Conservation (phyloP, 2,888 invertebrate species). For the Rhagophthalmus giganteus region DNA sequence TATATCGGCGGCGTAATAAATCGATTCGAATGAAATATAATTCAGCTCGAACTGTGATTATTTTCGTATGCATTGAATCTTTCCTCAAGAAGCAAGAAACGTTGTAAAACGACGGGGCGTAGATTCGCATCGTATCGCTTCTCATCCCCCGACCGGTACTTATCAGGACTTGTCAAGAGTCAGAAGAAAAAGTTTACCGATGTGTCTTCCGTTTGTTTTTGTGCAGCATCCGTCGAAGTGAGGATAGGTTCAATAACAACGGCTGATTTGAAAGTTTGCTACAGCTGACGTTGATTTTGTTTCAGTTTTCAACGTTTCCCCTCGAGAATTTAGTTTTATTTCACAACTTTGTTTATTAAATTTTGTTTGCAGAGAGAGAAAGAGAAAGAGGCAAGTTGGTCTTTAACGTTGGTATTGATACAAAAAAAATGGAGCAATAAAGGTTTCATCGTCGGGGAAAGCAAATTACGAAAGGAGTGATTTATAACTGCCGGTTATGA, state of each 20-base stretch:
- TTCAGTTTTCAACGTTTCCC: slow-evolving; percentile 25
- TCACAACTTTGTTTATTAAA: slow-evolving; percentile 29
- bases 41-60: slow-evolving; percentile 23
- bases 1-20: slow-evolving; percentile 9
- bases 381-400: slow-evolving; percentile 15
- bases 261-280: slow-evolving; percentile 29
- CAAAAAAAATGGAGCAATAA: slow-evolving; percentile 7
- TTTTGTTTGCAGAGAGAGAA: slow-evolving; percentile 11
- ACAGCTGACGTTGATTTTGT: slow-evolving; percentile 31
- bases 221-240: slow-evolving; percentile 30
- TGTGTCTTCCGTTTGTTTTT: slow-evolving; percentile 34
- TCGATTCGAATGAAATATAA: slow-evolving; percentile 21
- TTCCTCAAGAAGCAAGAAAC: slow-evolving; percentile 16
- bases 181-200: slow-evolving; percentile 34
- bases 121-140: slow-evolving; percentile 28
- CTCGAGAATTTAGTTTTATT: slow-evolving; percentile 24
- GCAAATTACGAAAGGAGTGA: slow-evolving; percentile 33
- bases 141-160: slow-evolving; percentile 31
- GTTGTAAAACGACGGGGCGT: slow-evolving; percentile 29
- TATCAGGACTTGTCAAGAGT: slow-evolving; percentile 35
- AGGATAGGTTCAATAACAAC: slow-evolving; percentile 30
- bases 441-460: slow-evolving; percentile 11
- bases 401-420: slow-evolving; percentile 21
- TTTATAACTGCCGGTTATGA: slow-evolving; percentile 35
- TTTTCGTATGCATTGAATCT: slow-evolving; percentile 31